Percentiles rank a stretch among this genome's conserved stretches.
Evolutionary conservation across 2,113 vertebrate genomes (phyloP).

Genomic region (Leptocoma aspasia): DNA sequence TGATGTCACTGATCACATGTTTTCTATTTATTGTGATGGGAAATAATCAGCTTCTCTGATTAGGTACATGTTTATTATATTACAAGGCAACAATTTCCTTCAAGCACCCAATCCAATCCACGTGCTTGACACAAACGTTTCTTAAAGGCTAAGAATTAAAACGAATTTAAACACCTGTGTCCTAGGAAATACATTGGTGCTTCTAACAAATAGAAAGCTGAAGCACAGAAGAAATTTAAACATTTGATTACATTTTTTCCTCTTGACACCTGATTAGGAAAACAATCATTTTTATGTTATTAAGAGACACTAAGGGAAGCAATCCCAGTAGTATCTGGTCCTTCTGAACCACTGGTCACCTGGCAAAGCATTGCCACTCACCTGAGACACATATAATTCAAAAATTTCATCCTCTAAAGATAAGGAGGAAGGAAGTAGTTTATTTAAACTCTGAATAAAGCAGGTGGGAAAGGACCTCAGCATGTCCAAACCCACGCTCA

Average conservation of each 20-base stretch:
- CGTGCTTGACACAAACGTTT: background rate
- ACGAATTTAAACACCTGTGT: background rate
- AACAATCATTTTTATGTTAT: background rate
- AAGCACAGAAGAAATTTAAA: background rate
- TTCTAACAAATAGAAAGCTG: constrained; percentile 1
- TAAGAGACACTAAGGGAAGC: background rate
- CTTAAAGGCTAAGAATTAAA: background rate
- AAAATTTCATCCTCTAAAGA: background rate
- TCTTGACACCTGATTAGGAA: background rate
- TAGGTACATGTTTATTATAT: constrained; percentile 7
- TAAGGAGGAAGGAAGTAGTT: background rate
- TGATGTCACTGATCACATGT: constrained; percentile 26
- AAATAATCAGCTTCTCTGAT: constrained; percentile 36
- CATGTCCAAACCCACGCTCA: background rate
- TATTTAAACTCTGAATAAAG: background rate
- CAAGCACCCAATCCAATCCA: background rate
- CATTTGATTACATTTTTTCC: constrained; percentile 31
- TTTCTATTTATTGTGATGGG: constrained; percentile 16
- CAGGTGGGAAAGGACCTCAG: background rate
- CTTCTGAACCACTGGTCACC: background rate
- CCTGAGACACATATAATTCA: background rate
- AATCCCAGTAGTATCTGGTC: background rate
- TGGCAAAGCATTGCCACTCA: background rate
- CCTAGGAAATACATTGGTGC: background rate
- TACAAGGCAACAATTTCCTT: background rate